Percentiles rank a stretch among this genome's conserved stretches.
Evolutionary conservation across 1,140 invertebrate species (phyloP).

Genomic region (Psix sp.): DNA sequence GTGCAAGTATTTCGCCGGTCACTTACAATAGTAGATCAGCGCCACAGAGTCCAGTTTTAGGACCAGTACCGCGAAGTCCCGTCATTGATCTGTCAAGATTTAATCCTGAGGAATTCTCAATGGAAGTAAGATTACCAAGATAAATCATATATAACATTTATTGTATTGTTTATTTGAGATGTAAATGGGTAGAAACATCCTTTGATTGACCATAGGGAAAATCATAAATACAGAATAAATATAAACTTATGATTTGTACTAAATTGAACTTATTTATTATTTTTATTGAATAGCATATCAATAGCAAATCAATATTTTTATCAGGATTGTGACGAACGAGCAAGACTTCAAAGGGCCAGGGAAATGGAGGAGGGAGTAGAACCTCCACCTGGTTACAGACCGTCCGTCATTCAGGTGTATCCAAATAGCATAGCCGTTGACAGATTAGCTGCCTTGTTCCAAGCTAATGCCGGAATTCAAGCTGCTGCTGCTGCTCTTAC

Average conservation of each 20-base stretch:
- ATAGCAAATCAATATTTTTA: conserved; percentile 1
- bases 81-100: conserved; percentile 80
- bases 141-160: too few species aligned
- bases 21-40: conserved; percentile 76
- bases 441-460: conserved; percentile 80
- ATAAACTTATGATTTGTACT: not conserved
- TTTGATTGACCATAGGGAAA: conserved; percentile 80
- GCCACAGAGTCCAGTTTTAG: conserved; percentile 69
- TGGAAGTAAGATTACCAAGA: conserved; percentile 68
- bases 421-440: conserved; percentile 80
- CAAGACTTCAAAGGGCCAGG: conserved; percentile 82
- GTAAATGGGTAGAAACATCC: too few species aligned
- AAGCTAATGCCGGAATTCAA: conserved; percentile 78
- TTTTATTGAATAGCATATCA: not conserved
- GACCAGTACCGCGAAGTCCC: conserved; percentile 72
- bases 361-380: conserved; percentile 89
- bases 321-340: conserved; percentile 84
- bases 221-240: conserved; percentile 77
- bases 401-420: conserved; percentile 76
- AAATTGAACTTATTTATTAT: too few species aligned
- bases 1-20: conserved; percentile 68
- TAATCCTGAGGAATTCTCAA: conserved; percentile 80
- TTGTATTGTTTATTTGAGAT: too few species aligned
- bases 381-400: conserved; percentile 80
- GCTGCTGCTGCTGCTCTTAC: conserved; percentile 75